Evolutionary conservation across 2,888 invertebrate genomes (phyloP), one percentile per base, ranked within the genome.

Genomic region (Cyclophora punctaria): DNA sequence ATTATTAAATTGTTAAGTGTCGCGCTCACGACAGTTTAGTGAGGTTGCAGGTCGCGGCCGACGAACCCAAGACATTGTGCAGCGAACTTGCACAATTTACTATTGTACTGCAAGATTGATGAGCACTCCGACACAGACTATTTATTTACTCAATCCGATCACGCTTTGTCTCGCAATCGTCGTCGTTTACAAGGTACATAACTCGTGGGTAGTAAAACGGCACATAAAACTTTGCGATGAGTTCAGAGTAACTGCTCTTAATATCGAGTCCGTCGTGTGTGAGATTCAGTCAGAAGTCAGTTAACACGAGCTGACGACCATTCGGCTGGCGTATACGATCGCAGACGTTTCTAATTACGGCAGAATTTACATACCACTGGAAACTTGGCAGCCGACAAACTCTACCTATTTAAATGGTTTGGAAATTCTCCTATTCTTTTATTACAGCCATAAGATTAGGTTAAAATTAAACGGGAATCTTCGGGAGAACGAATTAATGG

Each of bases 91-190:
- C 77, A 80, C 80, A 82, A 82, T 79, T 78, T 78, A 78, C 78
- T 79, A 72, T 79, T 75, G 77, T 78, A 71, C 75, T 77, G 71
- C 67, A 79, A 83, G 81, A 83, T 84, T 84, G 84, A 85, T 82
- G 85, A 82, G 78, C 74, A 75, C 75, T 79, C 70, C 71, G 70
- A 77, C 76, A 75, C 72, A 73, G 75, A 81, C 81, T 81, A 81
- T 83, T 83, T 84, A 82, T 83, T 80, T 83, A 83, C 79, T 78
- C 76, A 83, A 85, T 82, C 80, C 78, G 81, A 85, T 83, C 83
- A 83, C 82, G 80, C 78, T 79, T 81, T 80, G 80, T 79, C 80
- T 80, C 71, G 75, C 81, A 81, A 82, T 81, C 78, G 75, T 79
- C 74, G 73, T 74, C 74, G 78, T 81, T 83, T 79, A 78, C 77